Evolutionary conservation across 2,888 invertebrate species (phyloP).

Genomic region (Terebella lapidaria): DNA sequence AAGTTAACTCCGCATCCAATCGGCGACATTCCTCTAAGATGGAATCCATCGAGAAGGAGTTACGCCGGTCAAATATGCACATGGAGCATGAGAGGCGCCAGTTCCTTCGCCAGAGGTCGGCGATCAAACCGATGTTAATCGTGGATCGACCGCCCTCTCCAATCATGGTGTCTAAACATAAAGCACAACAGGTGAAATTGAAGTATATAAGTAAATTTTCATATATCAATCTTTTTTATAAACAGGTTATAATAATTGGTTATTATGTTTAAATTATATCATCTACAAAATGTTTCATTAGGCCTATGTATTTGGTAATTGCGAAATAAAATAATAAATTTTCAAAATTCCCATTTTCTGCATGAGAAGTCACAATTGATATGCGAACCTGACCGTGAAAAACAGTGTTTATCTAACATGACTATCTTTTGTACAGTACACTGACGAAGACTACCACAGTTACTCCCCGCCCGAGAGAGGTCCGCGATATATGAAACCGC

Average conservation of each 20-base stretch:
- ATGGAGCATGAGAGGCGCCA: neutral
- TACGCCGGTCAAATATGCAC: neutral
- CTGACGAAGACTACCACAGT: neutral
- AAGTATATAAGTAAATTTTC: neutral
- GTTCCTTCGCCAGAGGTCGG: neutral
- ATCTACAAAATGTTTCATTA: too few species aligned
- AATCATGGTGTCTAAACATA: neutral
- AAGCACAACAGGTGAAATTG: neutral
- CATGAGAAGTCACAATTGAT: too few species aligned
- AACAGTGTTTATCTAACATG: too few species aligned
- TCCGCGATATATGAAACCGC: constrained; percentile 3
- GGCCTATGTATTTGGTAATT: too few species aligned
- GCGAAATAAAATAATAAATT: too few species aligned
- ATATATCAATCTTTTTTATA: too few species aligned
- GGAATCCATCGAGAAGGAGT: neutral
- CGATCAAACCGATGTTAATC: constrained; percentile 3
- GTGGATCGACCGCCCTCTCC: constrained; percentile 5
- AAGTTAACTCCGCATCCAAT: neutral
- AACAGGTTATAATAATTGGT: too few species aligned
- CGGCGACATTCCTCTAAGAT: too few species aligned
- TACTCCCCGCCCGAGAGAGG: neutral
- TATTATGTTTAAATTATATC: too few species aligned
- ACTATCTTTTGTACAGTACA: too few species aligned
- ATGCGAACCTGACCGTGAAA: too few species aligned
- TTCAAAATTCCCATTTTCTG: too few species aligned